Conservation (phyloP, 2,113 vertebrate species). For the zebrafish (Danio rerio) region GRCz12tu NC_133193.1:6367501-6368000, state of each 20-base stretch:
- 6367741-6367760: not conserved
- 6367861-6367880: conserved; percentile 19
- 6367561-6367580: too few relatives aligned
- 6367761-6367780: conserved; percentile 24
- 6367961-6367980: not conserved
- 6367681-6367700: not conserved
- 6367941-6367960: conserved; percentile 35
- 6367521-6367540: too few relatives aligned
- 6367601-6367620: too few relatives aligned
- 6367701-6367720: not conserved
- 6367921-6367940: conserved; percentile 26
- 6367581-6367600: too few relatives aligned
- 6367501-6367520: too few relatives aligned
- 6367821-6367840: not conserved
- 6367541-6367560: too few relatives aligned
- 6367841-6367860: not conserved
- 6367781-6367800: not conserved
- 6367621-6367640: not conserved
- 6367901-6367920: not conserved
- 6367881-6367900: not conserved
- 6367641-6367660: too few relatives aligned
- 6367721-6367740: not conserved
- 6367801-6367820: not conserved
- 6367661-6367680: not conserved
- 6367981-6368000: conserved; percentile 24